phyloP scores from a whole-genome alignment of 2,888 invertebrate species.

The Agelastica alni region DNA sequence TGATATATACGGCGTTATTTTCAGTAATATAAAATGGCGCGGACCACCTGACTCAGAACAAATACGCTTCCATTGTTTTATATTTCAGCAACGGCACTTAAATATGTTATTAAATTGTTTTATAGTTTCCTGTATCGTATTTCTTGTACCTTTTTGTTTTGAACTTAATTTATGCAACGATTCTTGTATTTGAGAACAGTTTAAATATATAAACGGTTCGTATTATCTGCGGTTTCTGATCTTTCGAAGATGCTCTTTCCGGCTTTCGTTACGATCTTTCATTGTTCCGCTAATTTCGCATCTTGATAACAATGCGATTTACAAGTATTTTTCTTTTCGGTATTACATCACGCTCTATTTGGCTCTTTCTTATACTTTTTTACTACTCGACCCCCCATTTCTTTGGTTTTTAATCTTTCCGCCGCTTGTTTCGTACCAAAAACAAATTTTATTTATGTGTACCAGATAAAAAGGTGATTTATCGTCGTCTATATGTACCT shows the following conservation, averaged over 20 bases:
- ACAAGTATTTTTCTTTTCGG: constrained; percentile 35
- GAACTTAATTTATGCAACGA: constrained; percentile 54
- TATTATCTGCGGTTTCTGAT: constrained; percentile 32
- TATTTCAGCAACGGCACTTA: constrained; percentile 55
- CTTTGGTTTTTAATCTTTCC: constrained; percentile 16
- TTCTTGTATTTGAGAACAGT: constrained; percentile 48
- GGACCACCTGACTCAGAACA: constrained; percentile 53
- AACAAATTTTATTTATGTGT: too few relatives aligned
- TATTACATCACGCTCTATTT: constrained; percentile 44
- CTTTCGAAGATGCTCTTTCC: constrained; percentile 43
- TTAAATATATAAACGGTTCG: constrained; percentile 45
- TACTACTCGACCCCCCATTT: too few relatives aligned
- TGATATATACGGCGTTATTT: constrained; percentile 48
- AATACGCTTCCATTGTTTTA: constrained; percentile 54
- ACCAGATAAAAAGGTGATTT: too few relatives aligned
- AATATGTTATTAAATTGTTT: constrained; percentile 58
- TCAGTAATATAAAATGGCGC: constrained; percentile 47
- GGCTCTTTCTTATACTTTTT: too few relatives aligned
- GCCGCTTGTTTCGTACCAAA: too few relatives aligned
- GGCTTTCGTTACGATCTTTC: constrained; percentile 49
- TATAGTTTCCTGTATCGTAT: constrained; percentile 54
- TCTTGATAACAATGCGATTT: constrained; percentile 45
- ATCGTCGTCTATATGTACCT: too few relatives aligned
- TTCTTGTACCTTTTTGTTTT: constrained; percentile 41
- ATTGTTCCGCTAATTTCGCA: constrained; percentile 52